Evolutionary conservation across 2,113 vertebrate species (phyloP).

Genomic region (Marcusenius ussheri): DNA sequence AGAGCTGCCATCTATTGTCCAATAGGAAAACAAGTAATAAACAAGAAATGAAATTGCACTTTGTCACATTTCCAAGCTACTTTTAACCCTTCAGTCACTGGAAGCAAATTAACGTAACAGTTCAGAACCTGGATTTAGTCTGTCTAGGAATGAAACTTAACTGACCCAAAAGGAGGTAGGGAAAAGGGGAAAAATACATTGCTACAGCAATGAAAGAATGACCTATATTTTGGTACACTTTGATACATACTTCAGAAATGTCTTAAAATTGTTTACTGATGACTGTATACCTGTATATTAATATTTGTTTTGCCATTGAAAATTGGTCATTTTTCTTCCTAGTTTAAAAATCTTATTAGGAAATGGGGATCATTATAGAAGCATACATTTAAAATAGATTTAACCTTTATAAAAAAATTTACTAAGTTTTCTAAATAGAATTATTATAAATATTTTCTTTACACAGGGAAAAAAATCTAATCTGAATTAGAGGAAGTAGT

Average conservation of each 20-base stretch:
- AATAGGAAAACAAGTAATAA: conserved; percentile 80
- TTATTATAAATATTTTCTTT: background rate
- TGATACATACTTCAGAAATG: conserved; percentile 18
- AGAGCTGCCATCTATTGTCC: conserved; percentile 66
- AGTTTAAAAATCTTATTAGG: background rate
- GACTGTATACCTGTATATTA: background rate
- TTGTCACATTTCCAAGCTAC: conserved; percentile 75
- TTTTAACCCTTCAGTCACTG: conserved; percentile 70
- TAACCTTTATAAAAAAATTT: background rate
- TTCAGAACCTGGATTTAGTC: conserved; percentile 39
- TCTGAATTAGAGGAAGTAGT: background rate
- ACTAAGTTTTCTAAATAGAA: background rate
- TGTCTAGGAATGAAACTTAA: conserved; percentile 31
- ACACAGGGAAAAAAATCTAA: background rate
- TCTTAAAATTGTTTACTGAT: background rate
- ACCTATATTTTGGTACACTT: conserved; percentile 37
- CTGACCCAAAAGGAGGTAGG: conserved; percentile 7
- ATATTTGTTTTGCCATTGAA: background rate
- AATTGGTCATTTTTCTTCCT: background rate
- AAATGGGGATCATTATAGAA: too few species aligned
- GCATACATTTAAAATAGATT: background rate
- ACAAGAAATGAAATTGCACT: conserved; percentile 78
- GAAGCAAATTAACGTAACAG: conserved; percentile 34
- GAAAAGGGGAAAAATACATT: conserved; percentile 15
- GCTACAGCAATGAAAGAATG: conserved; percentile 29